phyloP scores from a whole-genome alignment of 2,888 invertebrate genomes.

The Liposcelis brunnea region DNA sequence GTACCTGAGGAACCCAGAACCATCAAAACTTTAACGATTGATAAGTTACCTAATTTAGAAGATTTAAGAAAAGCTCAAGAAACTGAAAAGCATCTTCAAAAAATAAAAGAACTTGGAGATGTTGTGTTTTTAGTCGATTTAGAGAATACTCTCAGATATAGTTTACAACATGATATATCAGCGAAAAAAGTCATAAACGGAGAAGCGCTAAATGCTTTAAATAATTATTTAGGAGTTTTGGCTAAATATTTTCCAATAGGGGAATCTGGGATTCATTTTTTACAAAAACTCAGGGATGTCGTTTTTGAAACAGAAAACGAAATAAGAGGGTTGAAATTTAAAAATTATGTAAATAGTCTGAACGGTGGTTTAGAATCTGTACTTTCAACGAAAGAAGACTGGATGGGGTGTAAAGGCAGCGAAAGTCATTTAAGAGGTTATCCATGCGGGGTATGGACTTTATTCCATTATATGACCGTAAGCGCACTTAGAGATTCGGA shows the following conservation, averaged over 20 bases:
- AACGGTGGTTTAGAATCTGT: constrained; percentile 3
- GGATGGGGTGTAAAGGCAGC: constrained; percentile 72
- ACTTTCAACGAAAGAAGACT: constrained; percentile 30
- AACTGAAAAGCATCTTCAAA: constrained; percentile 22
- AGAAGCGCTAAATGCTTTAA: constrained; percentile 52
- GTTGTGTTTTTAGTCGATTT: constrained; percentile 71
- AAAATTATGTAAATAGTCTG: neutral
- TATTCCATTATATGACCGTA: constrained; percentile 84
- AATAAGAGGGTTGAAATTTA: constrained; percentile 13
- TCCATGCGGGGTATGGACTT: constrained; percentile 86
- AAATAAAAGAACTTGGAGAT: constrained; percentile 31
- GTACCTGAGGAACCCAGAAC: constrained; percentile 16
- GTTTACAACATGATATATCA: constrained; percentile 68
- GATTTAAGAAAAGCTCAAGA: constrained; percentile 21
- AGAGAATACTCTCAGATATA: constrained; percentile 69
- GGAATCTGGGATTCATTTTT: constrained; percentile 42
- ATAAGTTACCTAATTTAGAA: constrained; percentile 19
- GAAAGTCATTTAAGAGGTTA: constrained; percentile 60
- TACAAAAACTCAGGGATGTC: constrained; percentile 40
- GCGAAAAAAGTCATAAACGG: constrained; percentile 48
- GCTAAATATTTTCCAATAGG: constrained; percentile 65
- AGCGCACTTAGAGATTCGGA: constrained; percentile 30
- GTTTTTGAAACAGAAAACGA: constrained; percentile 29
- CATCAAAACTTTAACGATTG: constrained; percentile 12
- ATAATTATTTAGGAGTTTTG: constrained; percentile 52